Evolutionary conservation across 92 coral and sea anemone genomes (phyloP), one percentile per base, ranked within the genome.

Genomic region (Virgularia gustaviana): DNA sequence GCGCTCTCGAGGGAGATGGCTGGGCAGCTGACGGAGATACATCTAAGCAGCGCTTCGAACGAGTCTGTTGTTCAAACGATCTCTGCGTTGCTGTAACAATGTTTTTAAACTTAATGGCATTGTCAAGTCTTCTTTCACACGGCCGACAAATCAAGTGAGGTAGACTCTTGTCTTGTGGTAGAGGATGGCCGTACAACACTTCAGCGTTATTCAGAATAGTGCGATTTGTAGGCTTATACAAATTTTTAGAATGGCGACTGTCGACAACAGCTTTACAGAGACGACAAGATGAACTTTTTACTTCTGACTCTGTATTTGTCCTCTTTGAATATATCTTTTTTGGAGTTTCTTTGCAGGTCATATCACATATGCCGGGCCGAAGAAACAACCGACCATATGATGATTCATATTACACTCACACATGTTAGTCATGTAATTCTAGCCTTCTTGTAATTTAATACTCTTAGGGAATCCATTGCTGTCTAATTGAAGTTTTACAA

Each of bases 141-240:
- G 82, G 49, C 18, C 76, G 58, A 38, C 82, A 78, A 49, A 78
- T 34, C 19, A 78, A 58, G 39, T 78, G 62, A 13, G 76, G 75
- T 16, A 78, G 47, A 16, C 47, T 28, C 9, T 36, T 38, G 35
- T 67, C 38, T 18, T 18, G 65, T 19, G 65, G 36, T 15, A 65
- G 56, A 55, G 67, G 45, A 12, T 59, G 57, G 51, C 58, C 70
- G 30, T 77, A 51, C 29, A 77, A 18, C n/a, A 65, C 30, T 71
- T 65, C 76, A 18, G 76, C 82, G 3, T 22, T 55, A 0, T 37
- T 11, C 10, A 65, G 59, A 0, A 78, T 18, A 19, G 56, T 49
- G 3, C 32, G 42, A 55, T 56, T 67, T 49, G 8, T 28, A 8
- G 64, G 1, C 34, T 23, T 6, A 18, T 11, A 66, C 3, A 66